Evolutionary conservation across 1,140 invertebrate species (phyloP).

Genomic region (Camponotus vicinus): DNA sequence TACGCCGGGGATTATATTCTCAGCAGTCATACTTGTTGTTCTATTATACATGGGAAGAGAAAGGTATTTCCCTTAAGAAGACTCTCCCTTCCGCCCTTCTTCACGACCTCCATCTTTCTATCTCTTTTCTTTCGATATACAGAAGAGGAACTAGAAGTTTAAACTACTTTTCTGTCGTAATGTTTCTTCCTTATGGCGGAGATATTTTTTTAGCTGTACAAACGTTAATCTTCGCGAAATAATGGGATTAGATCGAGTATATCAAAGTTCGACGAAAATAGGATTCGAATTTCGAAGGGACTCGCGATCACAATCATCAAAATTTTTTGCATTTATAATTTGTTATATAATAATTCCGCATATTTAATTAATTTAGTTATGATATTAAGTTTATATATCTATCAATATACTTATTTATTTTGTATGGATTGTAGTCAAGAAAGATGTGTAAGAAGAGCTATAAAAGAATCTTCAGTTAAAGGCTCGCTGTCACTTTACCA

Average conservation of each 20-base stretch:
- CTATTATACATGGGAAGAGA: slow-evolving; percentile 59
- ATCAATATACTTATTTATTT: neutral
- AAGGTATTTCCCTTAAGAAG: slow-evolving; percentile 59
- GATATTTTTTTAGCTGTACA: slow-evolving; percentile 33
- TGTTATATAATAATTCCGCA: neutral
- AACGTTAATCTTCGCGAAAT: slow-evolving; percentile 30
- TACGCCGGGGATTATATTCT: slow-evolving; percentile 60
- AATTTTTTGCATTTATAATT: neutral
- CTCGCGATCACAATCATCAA: neutral
- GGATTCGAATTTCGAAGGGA: neutral
- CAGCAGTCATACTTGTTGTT: slow-evolving; percentile 63
- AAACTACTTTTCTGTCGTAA: slow-evolving; percentile 42
- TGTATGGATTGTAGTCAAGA: neutral
- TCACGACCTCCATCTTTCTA: no score
- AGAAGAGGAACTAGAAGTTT: slow-evolving; percentile 23
- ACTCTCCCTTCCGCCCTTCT: neutral
- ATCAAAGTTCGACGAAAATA: neutral
- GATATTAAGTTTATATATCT: no score
- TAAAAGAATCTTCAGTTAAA: neutral
- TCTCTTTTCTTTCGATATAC: neutral
- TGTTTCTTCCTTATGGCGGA: slow-evolving; percentile 11
- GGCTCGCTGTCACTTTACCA: neutral
- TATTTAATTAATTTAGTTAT: neutral
- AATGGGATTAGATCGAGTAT: neutral
- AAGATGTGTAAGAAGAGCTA: neutral